Evolutionary conservation across 2,113 vertebrate genomes (phyloP), one percentile per base, ranked within the genome.

Genomic region (Gorsachius goisagi): DNA sequence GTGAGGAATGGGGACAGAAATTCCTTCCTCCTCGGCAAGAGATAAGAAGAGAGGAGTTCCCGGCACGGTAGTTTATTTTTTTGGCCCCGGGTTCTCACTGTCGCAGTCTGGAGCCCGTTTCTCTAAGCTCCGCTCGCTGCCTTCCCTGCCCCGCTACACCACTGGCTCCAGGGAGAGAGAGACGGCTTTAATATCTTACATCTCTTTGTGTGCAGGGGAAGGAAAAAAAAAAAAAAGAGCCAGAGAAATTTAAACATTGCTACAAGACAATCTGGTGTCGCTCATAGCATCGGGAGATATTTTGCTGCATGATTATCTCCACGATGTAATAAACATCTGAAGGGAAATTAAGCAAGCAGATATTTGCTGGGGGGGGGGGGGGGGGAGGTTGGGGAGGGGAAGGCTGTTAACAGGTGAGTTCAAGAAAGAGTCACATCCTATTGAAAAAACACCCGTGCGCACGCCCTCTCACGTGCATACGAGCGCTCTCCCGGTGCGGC

Each of bases 381-480:
- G 12, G 39, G 39, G 39, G 32, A 45, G 84, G 82, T 28, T 78
- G 82, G 72, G 83, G 75, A 88, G 60, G 78, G 80, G 78, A 89
- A 83, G 80, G 86, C 89, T 97, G 90, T 91, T 97, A 95, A 97
- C 96, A 97, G 96, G 96, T 97, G 95, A 96, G 82, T 96, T 95
- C 79, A 96, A 87, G 95, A 59, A 95, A 49, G 82, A 96, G 93
- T 95, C 93, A 90, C 33, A 91, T 94, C 90, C 85, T 94, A 64
- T 83, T 82, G 83, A 82, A 87, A 96, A 93, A 91, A 88, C 78
- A 84, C 44, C 74, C 18, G 1, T 35, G 35, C 7, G 1, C 56
- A 78, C 11, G 1, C 90, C 56, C 60, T 84, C 82, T 86, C 84
- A 64, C 23, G 19, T 85, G 22, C 8, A 0, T 64, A 30, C 0